Evolutionary conservation across 2,888 invertebrate species (phyloP), one percentile per base, ranked within the genome.

Genomic region (Escarpia spicata): DNA sequence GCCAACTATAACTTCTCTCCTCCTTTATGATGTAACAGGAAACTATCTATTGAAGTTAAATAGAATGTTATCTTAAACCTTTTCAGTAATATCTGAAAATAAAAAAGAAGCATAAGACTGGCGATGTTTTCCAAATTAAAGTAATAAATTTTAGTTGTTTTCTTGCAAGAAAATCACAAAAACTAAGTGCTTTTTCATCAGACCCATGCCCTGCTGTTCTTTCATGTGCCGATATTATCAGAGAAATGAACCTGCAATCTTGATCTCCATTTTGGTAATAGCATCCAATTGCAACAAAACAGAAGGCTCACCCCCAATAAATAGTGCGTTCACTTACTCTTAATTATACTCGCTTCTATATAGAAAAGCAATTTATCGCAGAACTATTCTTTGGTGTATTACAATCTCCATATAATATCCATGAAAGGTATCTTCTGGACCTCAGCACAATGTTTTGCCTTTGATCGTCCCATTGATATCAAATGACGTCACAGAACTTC

Each of bases 351-450:
- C 26, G 19, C 75, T 26, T 75, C 75, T 75, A 75, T 75, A n/a
- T 26, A 75, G 75, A 75, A 75, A 75, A 75, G 75, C 75, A 75
- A 75, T 75, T 75, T 75, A 75, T 75, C 75, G 75, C 75, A 75
- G 19, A n/a, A 75, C n/a, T 2, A 75, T 2, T 75, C 75, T 75
- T 75, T 75, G 75, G 75, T 75, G 75, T 75, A 75, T 75, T 75
- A 26, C 75, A 75, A 75, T 75, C 19, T 26, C 75, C 75, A 75
- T 75, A 75, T 26, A 75, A 75, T 26, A 75, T 75, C 75, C 26
- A 75, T 75, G 19, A 75, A 75, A n/a, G n/a, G 26, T 75, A 6
- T 15, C 75, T 26, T 26, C n/a, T n/a, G 19, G n/a, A 75, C 75
- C 6, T 19, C 75, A 26, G 26, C 26, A 26, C 19, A 26, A 75